Evolutionary conservation across 2,113 vertebrate species (phyloP), one percentile per base, ranked within the genome.

Genomic region (Nibea coibor): DNA sequence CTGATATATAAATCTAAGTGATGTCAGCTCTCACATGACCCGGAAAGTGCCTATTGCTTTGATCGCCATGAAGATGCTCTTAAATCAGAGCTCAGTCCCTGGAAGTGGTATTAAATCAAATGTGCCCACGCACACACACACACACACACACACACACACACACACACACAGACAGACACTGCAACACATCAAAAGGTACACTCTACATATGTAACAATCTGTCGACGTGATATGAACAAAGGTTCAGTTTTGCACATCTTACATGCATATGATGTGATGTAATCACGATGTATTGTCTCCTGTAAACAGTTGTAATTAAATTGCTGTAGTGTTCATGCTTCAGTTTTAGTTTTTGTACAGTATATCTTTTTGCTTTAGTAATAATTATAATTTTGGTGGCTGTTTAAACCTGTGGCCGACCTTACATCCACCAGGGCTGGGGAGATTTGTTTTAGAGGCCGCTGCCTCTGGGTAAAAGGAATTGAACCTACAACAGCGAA

Each of bases 51-150:
- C 71, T 79, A 72, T 81, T 75, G 75, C 58, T 1, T 45, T 28
- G 69, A 58, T 72, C 20, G 64, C 72, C 63, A 70, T 82, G 86
- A 85, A 87, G 82, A 87, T 14, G 14, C 72, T 81, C 57, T 84
- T 88, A 90, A 90, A 91, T 91, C 86, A 91, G 39, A 59, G 67
- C 69, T 61, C 71, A 42, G 68, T 79, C 76, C 74, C 78, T 72
- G 51, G 80, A 81, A 71, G 28, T 77, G 84, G 35, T 75, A 28
- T 88, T 92, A 87, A 90, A 89, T 91, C 90, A 91, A 79, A 54
- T 54, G 14, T 31, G 10, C 39, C 43, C 70, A 3, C 72, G 47
- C 72, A 50, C 26, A 10, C 54, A 20, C 31, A 4, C 31, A 43
- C 56, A 59, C 35, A 20, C 42, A 26, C 17, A 45, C 26, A 24